Evolutionary conservation across 2,113 vertebrate species (phyloP).

Genomic region (Rhynchomys soricoides): DNA sequence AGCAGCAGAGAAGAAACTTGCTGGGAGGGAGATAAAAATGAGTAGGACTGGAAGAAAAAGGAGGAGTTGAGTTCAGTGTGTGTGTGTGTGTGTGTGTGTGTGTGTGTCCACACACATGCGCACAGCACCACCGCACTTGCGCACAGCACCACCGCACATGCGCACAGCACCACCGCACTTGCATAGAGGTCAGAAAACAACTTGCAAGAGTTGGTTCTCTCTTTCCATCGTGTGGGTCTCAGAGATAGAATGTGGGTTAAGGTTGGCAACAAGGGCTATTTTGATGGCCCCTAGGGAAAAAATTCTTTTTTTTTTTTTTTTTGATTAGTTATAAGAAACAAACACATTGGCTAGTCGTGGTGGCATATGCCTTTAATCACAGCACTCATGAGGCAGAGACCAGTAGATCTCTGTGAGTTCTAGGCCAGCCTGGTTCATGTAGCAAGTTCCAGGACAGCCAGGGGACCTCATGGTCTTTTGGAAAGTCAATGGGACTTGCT

Average conservation of each 20-base stretch:
- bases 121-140: not conserved
- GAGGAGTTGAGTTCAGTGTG: not conserved
- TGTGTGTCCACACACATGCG: fast-evolving
- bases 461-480: not conserved
- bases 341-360: not conserved
- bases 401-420: not conserved
- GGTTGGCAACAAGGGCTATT: not conserved
- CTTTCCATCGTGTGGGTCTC: not conserved
- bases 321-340: not conserved
- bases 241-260: not conserved
- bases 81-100: not conserved
- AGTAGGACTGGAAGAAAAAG: not conserved
- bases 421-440: not conserved
- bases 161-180: not conserved
- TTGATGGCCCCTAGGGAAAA: not conserved
- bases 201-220: not conserved
- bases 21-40: not conserved
- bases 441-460: not conserved
- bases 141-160: not conserved
- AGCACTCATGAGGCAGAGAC: not conserved
- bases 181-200: not conserved
- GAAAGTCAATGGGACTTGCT: slow-evolving; percentile 4
- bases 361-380: not conserved
- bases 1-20: not conserved
- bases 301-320: not conserved